These are phyloP conservation scores for Pocillopora grandis DNA, from an alignment of 92 coral and sea anemone species.

Conservation along the genomic window DNA sequence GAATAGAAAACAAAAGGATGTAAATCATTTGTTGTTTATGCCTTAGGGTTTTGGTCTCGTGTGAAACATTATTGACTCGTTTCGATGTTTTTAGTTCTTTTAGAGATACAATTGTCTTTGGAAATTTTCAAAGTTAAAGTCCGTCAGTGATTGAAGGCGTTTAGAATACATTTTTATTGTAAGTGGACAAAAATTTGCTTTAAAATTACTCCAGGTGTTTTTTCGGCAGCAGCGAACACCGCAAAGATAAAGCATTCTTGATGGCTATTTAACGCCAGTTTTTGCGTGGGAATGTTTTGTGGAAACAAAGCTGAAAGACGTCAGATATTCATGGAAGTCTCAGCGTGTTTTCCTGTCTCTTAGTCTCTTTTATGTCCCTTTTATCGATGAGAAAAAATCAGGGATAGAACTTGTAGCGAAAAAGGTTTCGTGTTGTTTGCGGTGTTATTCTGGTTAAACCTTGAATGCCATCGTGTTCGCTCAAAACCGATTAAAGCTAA, in stretches of 20 bases:
- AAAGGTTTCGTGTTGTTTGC: too few species aligned
- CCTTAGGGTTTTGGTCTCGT: not conserved
- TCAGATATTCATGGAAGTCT: not conserved
- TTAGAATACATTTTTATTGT: not conserved
- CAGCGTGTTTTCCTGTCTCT: not conserved
- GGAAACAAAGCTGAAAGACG: not conserved
- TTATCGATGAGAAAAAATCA: not conserved
- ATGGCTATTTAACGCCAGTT: not conserved
- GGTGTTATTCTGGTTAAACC: too few species aligned
- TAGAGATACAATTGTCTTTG: not conserved
- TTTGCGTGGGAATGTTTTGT: not conserved
- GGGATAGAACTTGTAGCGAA: too few species aligned
- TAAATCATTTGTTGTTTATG: not conserved
- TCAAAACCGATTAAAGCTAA: too few species aligned
- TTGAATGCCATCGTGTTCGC: too few species aligned
- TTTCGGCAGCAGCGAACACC: not conserved
- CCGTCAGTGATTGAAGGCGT: not conserved
- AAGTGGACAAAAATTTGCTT: not conserved
- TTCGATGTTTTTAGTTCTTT: not conserved
- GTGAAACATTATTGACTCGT: not conserved
- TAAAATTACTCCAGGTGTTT: conserved; percentile 7
- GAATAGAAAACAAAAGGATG: not conserved
- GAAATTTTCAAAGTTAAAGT: not conserved
- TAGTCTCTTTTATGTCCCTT: not conserved
- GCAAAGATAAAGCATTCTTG: not conserved